Evolutionary conservation across 2,888 invertebrate species (phyloP).

Genomic region (Exephanes ischioxanthus): DNA sequence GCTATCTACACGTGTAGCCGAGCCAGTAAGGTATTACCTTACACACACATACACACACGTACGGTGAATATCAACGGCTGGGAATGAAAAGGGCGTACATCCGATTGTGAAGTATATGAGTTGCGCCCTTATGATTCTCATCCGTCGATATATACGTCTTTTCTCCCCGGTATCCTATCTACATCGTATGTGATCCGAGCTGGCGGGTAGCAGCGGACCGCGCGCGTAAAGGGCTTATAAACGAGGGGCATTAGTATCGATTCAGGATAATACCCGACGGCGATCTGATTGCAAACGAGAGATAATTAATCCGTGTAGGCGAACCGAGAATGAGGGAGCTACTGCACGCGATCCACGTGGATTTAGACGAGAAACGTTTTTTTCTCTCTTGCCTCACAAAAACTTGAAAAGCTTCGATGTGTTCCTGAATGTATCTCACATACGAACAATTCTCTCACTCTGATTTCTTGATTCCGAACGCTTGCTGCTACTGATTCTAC

Average conservation of each 20-base stretch:
- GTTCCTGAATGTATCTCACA: not conserved
- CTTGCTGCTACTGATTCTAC: not conserved
- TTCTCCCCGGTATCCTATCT: constrained; percentile 19
- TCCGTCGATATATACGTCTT: constrained; percentile 23
- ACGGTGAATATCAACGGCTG: no score
- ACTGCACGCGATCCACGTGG: constrained; percentile 3
- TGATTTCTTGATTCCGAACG: not conserved
- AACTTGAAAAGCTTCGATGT: not conserved
- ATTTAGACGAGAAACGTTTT: not conserved
- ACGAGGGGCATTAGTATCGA: constrained; percentile 69
- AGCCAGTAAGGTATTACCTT: constrained; percentile 2
- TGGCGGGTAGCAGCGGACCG: constrained; percentile 28
- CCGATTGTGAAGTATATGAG: no score
- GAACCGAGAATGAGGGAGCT: constrained; percentile 31
- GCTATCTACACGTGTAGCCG: not conserved
- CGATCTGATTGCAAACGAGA: constrained; percentile 69
- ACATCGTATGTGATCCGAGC: constrained; percentile 41
- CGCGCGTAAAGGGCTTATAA: constrained; percentile 61
- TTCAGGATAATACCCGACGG: constrained; percentile 64
- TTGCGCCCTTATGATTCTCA: no score
- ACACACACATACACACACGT: not conserved
- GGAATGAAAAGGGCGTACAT: no score
- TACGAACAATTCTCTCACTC: not conserved
- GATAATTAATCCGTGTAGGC: constrained; percentile 64
- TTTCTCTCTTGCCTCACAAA: not conserved